Percentiles rank a stretch among this genome's conserved stretches.
Evolutionary conservation across 2,888 invertebrate species (phyloP).

Genomic region (Sphaerophoria taeniata): DNA sequence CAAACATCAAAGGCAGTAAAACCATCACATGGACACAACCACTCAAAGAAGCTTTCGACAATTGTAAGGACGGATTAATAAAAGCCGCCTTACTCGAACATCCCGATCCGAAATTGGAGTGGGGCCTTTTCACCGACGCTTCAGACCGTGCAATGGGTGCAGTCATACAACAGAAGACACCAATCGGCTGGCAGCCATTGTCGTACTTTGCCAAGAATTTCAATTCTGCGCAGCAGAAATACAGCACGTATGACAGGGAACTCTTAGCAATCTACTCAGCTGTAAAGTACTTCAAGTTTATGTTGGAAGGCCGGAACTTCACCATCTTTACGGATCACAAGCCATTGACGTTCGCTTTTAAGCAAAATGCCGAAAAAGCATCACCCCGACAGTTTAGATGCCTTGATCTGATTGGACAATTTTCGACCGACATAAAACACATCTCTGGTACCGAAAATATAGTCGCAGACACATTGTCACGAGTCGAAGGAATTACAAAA

Average conservation of each 20-base stretch:
- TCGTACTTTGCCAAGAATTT: conserved; percentile 27
- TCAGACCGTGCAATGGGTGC: conserved; percentile 18
- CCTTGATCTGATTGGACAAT: conserved; percentile 34
- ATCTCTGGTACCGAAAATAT: conserved; percentile 24
- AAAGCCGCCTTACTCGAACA: conserved; percentile 37
- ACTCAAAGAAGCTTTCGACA: conserved; percentile 1
- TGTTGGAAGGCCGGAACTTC: neutral
- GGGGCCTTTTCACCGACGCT: conserved; percentile 31
- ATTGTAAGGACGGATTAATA: conserved; percentile 11
- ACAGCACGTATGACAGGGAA: conserved; percentile 34
- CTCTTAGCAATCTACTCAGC: conserved; percentile 29
- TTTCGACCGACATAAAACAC: conserved; percentile 19
- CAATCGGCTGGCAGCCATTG: conserved; percentile 22
- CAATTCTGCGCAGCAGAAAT: conserved; percentile 13
- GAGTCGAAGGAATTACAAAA: conserved; percentile 19
- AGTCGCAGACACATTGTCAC: neutral
- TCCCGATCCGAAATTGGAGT: conserved; percentile 11
- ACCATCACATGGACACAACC: conserved; percentile 4
- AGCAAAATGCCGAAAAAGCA: neutral
- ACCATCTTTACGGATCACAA: neutral
- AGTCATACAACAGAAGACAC: conserved; percentile 1
- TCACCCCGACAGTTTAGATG: conserved; percentile 21
- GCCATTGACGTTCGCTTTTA: neutral
- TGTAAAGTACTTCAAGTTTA: conserved; percentile 5
- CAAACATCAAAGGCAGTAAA: conserved; percentile 23